Base-by-base conservation (phyloP, 2,888 invertebrate species). In the Diaphora mendica region DNA sequence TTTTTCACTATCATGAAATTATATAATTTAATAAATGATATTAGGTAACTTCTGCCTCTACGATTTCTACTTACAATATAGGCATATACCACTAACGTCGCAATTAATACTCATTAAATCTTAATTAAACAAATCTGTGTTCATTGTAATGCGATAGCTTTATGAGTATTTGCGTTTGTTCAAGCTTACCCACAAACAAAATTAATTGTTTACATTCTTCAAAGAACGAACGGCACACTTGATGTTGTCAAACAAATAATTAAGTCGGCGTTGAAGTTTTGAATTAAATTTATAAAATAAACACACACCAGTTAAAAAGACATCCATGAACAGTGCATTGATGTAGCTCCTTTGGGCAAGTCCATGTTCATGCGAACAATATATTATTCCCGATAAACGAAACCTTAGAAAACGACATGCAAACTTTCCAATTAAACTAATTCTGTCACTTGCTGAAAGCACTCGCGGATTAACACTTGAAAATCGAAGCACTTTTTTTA, bases 271-370 rank as follows among this genome's bases (percentile, higher is more conserved):
- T 73, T 70, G 71, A 83, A 75, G 72, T 75, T 83, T 76, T 79
- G 59, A 75, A 80, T 76, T 83, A 85, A 84, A 86, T 82, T 80
- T 85, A 86, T 78, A 85, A 89, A 86, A 85, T 75, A 87, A 89
- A 89, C 91, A 95, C 95, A 92, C 94, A 95, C 95, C 95, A 90
- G 92, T 95, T 95, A 95, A 95, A 93, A 94, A 92, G 93, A 95
- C 95, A 95, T 95, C 95, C 95, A 95, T 95, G 95, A 95, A 95
- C 94, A 95, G 94, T 89, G 93, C 95, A 95, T 94, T 95, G 95
- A 95, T 91, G 92, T 92, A 86, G 92, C 89, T 95, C 93, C 94
- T 92, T 91, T 87, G 88, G 91, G 91, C 93, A 95, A 95, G 95
- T 95, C 93, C 95, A 95, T 95, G 93, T 95, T 95, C 93, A 92